Evolutionary conservation across 2,113 vertebrate genomes (phyloP).

Genomic region (Craseonycteris thonglongyai): DNA sequence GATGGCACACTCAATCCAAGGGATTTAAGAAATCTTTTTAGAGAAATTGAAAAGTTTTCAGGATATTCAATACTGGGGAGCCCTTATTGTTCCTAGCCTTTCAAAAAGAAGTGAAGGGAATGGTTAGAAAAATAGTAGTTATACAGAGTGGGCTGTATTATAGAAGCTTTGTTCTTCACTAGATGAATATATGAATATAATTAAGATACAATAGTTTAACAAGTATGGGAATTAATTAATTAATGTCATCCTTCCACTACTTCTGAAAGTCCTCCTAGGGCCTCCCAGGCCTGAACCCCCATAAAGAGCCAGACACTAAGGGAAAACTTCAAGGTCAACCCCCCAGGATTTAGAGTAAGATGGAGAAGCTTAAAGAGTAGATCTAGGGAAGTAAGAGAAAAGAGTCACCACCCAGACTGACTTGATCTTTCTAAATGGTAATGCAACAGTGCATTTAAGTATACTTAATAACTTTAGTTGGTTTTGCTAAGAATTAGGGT

Average conservation of each 20-base stretch:
- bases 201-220: not conserved
- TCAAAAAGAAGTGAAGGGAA: not conserved
- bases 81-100: fast-evolving
- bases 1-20: not conserved
- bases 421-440: not conserved
- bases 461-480: not conserved
- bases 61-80: not conserved
- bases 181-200: too few species aligned
- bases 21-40: not conserved
- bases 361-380: not conserved
- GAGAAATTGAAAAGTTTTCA: not conserved
- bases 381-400: not conserved
- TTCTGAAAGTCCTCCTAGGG: not conserved
- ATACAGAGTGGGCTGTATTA: not conserved
- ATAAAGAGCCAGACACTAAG: not conserved
- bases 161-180: not conserved
- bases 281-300: not conserved
- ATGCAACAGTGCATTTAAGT: not conserved
- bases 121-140: not conserved
- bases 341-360: not conserved
- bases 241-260: not conserved
- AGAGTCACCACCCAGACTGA: not conserved
- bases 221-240: not conserved
- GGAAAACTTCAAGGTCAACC: not conserved
- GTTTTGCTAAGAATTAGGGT: not conserved